Evolutionary conservation across 2,888 invertebrate species (phyloP), one percentile per base, ranked within the genome.

Genomic region (Gibbula magus): DNA sequence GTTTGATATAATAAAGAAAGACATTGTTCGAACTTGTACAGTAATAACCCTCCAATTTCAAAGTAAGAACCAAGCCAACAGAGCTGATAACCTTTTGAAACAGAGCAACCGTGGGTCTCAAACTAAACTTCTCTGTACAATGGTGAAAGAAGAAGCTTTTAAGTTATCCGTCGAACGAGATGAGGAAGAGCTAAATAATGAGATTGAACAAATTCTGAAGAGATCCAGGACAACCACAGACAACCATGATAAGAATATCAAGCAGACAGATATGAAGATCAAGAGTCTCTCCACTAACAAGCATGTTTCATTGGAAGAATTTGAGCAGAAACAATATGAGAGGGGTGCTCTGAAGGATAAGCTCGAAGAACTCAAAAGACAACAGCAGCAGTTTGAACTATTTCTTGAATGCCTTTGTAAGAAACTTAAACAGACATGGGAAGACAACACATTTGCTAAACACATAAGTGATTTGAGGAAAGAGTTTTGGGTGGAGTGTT

Each of bases 401-500:
- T 84, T 82, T 61, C 66, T 85, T 25, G 29, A 81, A 8, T n/a
- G 54, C 0, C 78, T 87, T 54, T 83, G 81, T 35, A 51, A 76
- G 25, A 83, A 83, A 25, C 56, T 88, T 5, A 39, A 56, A 35
- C 51, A 78, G 0, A 45, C 85, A 8, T 29, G 76, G 45, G 22
- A 79, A 7, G 32, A 79, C 22, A 75, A 78, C 13, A 78, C 80
- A 1, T 82, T 78, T 81, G 84, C 85, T 22, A 77, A 81, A 54
- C 78, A 83, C 20, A 8, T 85, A 8, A 66, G 54, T 8, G 79
- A 82, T 20, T 32, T 89, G 7, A 74, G 83, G 22, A 85, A 81
- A 25, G 78, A 73, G 2, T 88, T 89, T 79, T 86, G 85, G 8
- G 79, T 87, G 22, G 92, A 91, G 79, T 87, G 88, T 67, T 35